These are phyloP conservation scores for Mythimna albipuncta DNA, from an alignment of 2,888 invertebrate species.

Conservation along the genomic window DNA sequence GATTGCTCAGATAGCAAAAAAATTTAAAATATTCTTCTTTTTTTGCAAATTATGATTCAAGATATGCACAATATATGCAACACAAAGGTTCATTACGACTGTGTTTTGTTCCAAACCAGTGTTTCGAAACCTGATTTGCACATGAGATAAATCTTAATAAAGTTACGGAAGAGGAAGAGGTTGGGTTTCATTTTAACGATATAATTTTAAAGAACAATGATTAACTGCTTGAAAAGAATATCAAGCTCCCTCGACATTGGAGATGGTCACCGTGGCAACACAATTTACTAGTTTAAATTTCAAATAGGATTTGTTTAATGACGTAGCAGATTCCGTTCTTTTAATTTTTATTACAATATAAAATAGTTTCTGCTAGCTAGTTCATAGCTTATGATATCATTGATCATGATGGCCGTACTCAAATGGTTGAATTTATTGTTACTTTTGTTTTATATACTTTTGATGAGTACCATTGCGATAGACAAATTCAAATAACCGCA, in stretches of 20 bases:
- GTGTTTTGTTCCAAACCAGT: slow-evolving; percentile 51
- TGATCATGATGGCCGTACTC: neutral
- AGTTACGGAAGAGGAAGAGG: slow-evolving; percentile 59
- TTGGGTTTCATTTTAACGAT: slow-evolving; percentile 52
- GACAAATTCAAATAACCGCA: slow-evolving; percentile 40
- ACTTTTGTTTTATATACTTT: slow-evolving; percentile 10
- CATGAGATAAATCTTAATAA: slow-evolving; percentile 55
- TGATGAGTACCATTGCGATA: slow-evolving; percentile 30
- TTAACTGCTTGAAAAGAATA: slow-evolving; percentile 6
- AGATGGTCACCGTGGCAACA: neutral
- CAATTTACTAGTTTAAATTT: neutral
- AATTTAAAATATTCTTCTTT: slow-evolving; percentile 21
- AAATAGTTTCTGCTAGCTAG: neutral
- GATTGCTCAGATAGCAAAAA: slow-evolving; percentile 20
- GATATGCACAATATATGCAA: slow-evolving; percentile 35
- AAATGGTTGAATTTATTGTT: neutral
- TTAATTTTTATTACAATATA: neutral
- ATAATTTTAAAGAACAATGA: slow-evolving; percentile 36
- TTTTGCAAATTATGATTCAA: slow-evolving; percentile 32
- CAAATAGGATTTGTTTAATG: neutral
- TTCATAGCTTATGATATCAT: neutral
- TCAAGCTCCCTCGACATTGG: neutral
- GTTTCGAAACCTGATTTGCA: slow-evolving; percentile 58
- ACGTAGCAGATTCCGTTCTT: neutral
- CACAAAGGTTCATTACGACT: slow-evolving; percentile 47